Conservation (phyloP, 2,888 invertebrate genomes). For the Cheilosia impressa region DNA sequence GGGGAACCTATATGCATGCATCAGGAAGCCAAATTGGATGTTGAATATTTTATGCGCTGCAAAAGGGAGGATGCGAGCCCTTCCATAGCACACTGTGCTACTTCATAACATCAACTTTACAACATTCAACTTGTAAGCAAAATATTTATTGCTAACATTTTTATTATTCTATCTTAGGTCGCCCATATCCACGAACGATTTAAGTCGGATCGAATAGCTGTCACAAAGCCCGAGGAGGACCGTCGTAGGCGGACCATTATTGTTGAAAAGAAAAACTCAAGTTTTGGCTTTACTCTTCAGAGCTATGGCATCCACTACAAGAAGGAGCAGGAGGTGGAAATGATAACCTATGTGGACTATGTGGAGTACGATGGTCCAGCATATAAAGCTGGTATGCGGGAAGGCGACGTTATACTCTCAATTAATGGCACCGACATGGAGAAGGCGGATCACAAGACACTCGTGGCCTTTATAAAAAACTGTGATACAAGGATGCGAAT, state of each 20-base stretch:
- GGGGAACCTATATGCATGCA: constrained; percentile 10
- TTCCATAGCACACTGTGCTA: constrained; percentile 21
- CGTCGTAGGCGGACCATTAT: constrained; percentile 95
- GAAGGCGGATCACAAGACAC: constrained; percentile 95
- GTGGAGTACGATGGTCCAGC: constrained; percentile 97
- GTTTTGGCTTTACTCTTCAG: constrained; percentile 98
- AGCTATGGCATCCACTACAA: constrained; percentile 99
- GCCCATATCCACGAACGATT: constrained; percentile 89
- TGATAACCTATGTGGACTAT: constrained; percentile 98
- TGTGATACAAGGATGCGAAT: constrained; percentile 96
- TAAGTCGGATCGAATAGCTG: constrained; percentile 88
- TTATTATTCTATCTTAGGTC: constrained; percentile 77
- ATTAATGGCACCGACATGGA: constrained; percentile 98
- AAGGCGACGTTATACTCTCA: constrained; percentile 97
- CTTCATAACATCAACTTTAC: constrained; percentile 22
- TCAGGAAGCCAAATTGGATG: constrained; percentile 67
- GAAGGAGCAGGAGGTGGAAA: constrained; percentile 96
- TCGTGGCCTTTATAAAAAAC: constrained; percentile 95
- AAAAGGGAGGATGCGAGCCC: constrained; percentile 56
- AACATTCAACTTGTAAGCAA: neutral
- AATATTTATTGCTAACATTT: constrained; percentile 45
- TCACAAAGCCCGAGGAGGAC: constrained; percentile 92
- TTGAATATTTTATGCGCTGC: constrained; percentile 66
- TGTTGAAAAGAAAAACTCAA: constrained; percentile 94
- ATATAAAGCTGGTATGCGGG: constrained; percentile 95